Evolutionary conservation across 2,888 invertebrate genomes (phyloP), one percentile per base, ranked within the genome.

Genomic region (Cephus rjabovi): DNA sequence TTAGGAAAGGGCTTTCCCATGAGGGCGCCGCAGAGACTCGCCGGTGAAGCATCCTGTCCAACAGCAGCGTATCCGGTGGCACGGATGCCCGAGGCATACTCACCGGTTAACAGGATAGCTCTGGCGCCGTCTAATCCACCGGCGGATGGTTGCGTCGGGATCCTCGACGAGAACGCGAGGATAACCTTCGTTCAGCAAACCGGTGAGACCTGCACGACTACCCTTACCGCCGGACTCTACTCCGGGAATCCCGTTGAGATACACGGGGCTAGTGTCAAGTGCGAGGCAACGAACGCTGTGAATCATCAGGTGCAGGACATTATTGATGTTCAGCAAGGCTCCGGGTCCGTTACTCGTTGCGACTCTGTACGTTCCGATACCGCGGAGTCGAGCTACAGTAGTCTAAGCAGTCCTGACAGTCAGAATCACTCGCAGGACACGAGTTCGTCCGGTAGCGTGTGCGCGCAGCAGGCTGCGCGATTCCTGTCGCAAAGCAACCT

Each of bases 311-410:
- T 75, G 68, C 6, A 68, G 56, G 31, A 75, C 76, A n/a, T 69
- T 35, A n/a, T 70, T 71, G 30, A 74, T 34, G 12, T 71, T 31
- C 71, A 71, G 9, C 71, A 76, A 12, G 80, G 79, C 69, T 84
- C 78, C 79, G 83, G 83, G 87, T 89, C 89, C 87, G 90, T 85
- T 34, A 85, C 90, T 76, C 92, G 93, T 76, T 93, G 94, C 88
- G 94, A 94, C 87, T 94, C 94, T 78, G 94, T 93, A 78, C 92
- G 93, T 71, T 94, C 94, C 70, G 94, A 94, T 86, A 92, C 94
- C 78, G 94, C 93, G 71, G 94, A 94, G 87, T 94, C 94, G 70
- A 94, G 93, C 83, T 94, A 89, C 84, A 90, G 89, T 84, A 93
- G 93, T 86, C 87, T 93, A 80, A 93, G 93, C 86, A 93, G 93